These are phyloP conservation scores for Piscicola geometra DNA, from an alignment of 2,888 invertebrate species.

Conservation along the genomic window DNA sequence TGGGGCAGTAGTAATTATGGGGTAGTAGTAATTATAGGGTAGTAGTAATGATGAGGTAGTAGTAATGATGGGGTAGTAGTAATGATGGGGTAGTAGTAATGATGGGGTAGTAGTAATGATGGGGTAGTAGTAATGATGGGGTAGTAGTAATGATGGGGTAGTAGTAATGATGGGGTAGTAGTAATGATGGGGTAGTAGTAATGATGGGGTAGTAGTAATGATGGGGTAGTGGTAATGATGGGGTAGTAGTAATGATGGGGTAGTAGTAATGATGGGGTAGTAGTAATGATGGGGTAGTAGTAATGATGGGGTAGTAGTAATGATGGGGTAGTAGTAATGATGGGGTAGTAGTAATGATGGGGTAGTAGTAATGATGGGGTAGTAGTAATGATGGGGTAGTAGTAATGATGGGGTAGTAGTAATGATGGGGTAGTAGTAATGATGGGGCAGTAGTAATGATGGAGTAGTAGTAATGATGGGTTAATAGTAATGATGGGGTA, in stretches of 20 bases:
- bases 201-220: constrained; percentile 27
- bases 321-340: background rate
- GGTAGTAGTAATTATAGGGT: background rate
- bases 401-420: background rate
- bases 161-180: no score
- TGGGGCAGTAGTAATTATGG: background rate
- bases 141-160: constrained; percentile 5
- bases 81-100: no score
- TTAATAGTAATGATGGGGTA: constrained; percentile 2
- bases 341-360: background rate
- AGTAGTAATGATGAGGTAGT: constrained; percentile 27
- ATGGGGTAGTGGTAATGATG: constrained; percentile 19
- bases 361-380: constrained; percentile 3
- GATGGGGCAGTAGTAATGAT: background rate
- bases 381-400: constrained; percentile 27
- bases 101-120: background rate
- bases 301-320: constrained; percentile 22
- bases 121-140: constrained; percentile 25
- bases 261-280: background rate
- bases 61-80: background rate
- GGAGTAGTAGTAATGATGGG: constrained; percentile 25
- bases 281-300: constrained; percentile 20
- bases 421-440: no score
- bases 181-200: background rate
- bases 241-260: no score